phyloP scores from a whole-genome alignment of 1,140 invertebrate genomes.

The Eupristina koningsbergeri region DNA sequence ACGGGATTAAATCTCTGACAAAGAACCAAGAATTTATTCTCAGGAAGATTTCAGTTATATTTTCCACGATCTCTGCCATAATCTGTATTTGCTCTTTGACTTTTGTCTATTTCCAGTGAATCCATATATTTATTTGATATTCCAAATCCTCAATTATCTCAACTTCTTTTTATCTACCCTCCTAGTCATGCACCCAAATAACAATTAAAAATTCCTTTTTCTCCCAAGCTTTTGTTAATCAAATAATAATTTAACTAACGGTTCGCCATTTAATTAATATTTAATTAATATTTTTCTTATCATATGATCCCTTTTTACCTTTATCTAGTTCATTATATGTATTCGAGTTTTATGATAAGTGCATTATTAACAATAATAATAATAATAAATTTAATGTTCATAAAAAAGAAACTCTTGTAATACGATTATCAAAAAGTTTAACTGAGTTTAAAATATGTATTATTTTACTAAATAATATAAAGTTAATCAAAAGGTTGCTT shows the following conservation, averaged over 20 bases:
- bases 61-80: background rate
- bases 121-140: background rate
- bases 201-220: background rate
- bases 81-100: slow-evolving; percentile 20
- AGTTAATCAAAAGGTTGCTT: too few species aligned
- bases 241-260: background rate
- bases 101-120: background rate
- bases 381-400: too few species aligned
- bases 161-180: background rate
- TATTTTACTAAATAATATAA: too few species aligned
- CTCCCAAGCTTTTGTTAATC: too few species aligned
- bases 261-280: background rate
- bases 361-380: too few species aligned
- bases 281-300: background rate
- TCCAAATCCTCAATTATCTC: background rate
- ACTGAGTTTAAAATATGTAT: too few species aligned
- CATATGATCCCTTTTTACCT: background rate
- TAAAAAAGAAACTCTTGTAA: too few species aligned
- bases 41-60: background rate
- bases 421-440: too few species aligned
- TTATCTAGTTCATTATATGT: background rate
- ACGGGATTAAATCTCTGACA: background rate
- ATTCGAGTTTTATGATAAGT: background rate
- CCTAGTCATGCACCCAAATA: background rate
- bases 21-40: background rate